Base-by-base conservation (phyloP, 2,888 invertebrate species). In the Epiblema foenella region DNA sequence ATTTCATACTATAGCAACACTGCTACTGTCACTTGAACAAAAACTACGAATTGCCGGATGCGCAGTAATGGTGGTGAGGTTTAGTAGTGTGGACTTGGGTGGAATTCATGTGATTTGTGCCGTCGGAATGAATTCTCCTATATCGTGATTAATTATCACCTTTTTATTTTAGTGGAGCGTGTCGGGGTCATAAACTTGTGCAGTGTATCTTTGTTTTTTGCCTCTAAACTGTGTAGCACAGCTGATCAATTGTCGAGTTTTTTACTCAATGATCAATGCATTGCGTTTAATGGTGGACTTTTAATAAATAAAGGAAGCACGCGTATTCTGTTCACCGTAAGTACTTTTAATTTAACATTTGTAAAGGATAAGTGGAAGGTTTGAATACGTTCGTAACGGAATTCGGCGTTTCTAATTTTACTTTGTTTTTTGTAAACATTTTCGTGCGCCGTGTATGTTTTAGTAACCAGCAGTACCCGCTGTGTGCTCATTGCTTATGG, bases 281-380 rank as follows among this genome's bases (percentile, higher is more conserved):
- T 82, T 82, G 87, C 84, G 84, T 80, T 81, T 79, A 81, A 83
- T 83, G 83, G 84, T 83, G 84, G 79, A 82, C 81, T 79, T 80
- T 83, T 86, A 81, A 76, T 83, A 85, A 84, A 81, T 84, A 84
- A 80, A 81, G 76, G 78, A 63, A 39, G 67, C 70, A 66, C 66
- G 49, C 56, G 42, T 54, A 49, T 29, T 49, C 39, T 42, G 20
- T n/a, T 62, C 11, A 24, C 49, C 24, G 71, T 71, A 57, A 67
- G 71, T 71, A 62, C 9, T 33, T 49, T 46, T 46, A 33, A n/a
- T 39, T 54, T 60, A 29, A 56, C n/a, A 39, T 51, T 56, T n/a
- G 29, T 10, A 11, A 2, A 1, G 3, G 5, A 24, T 57, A 49
- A 24, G 10, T 51, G 17, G 57, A 15, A 3, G 20, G 5, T 51